Conservation (phyloP, 2,888 invertebrate genomes). For the Neria commutata region DNA sequence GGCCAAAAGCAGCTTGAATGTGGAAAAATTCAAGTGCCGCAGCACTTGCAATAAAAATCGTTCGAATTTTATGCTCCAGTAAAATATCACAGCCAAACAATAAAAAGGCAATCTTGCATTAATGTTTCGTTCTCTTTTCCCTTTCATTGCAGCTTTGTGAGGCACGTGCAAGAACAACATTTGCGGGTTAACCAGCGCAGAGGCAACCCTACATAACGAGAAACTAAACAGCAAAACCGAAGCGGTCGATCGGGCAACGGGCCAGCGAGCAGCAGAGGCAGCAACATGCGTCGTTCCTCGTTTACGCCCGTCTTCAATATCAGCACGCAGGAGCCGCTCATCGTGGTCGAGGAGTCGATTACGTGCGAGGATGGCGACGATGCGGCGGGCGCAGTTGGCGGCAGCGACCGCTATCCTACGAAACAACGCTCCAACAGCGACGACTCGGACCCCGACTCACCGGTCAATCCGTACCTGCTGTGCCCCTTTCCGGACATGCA, state of each 20-base stretch:
- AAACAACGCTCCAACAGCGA: conserved; percentile 64
- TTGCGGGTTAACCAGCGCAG: not conserved
- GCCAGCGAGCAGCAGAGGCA: too few relatives aligned
- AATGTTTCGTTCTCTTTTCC: not conserved
- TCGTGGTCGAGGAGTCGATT: conserved; percentile 81
- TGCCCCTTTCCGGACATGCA: conserved; percentile 79
- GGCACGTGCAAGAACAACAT: not conserved
- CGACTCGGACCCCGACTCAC: conserved; percentile 75
- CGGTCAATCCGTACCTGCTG: conserved; percentile 79
- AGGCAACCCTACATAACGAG: not conserved
- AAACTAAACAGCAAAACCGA: not conserved
- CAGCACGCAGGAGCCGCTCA: conserved; percentile 75
- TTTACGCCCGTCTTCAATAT: conserved; percentile 68
- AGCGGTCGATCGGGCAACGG: too few relatives aligned
- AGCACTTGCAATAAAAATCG: too few relatives aligned
- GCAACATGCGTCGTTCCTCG: conserved; percentile 73
- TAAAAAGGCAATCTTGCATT: not conserved
- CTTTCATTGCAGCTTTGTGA: conserved; percentile 15
- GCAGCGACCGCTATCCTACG: conserved; percentile 63
- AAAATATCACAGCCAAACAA: not conserved
- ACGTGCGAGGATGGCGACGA: conserved; percentile 72
- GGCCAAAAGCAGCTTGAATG: not conserved
- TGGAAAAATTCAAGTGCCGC: not conserved
- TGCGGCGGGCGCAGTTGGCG: conserved; percentile 67
- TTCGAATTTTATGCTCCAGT: too few relatives aligned